Percentiles rank a stretch among this genome's conserved stretches.
These are phyloP conservation scores for Upupa epops DNA, from an alignment of 2,113 vertebrate genomes.

Conservation along the genomic window DNA sequence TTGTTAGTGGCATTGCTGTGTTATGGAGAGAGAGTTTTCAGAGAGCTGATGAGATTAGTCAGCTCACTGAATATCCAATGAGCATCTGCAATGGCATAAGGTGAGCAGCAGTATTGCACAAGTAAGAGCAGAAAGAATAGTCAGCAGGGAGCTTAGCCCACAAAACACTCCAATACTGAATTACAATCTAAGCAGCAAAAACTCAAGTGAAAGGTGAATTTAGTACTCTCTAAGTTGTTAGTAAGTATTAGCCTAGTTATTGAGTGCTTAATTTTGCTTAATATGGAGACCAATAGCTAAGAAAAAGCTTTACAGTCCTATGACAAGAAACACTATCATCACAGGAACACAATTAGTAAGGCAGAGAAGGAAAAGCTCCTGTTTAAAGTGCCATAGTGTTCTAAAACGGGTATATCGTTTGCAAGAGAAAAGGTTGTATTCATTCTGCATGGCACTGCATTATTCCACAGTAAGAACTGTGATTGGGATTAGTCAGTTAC, in stretches of 20 bases:
- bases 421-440: not conserved
- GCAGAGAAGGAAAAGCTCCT: not conserved
- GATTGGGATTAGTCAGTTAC: not conserved
- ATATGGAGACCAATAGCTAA: not conserved
- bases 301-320: conserved; percentile 3
- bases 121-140: not conserved
- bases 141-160: not conserved
- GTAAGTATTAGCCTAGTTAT: conserved; percentile 19
- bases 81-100: not conserved
- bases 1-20: not conserved
- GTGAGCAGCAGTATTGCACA: not conserved
- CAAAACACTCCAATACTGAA: not conserved
- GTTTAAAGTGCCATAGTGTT: not conserved
- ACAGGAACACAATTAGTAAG: conserved; percentile 11
- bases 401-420: not conserved
- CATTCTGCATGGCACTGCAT: not conserved
- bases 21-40: not conserved
- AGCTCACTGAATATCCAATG: not conserved
- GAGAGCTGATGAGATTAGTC: not conserved
- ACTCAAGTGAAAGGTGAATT: not conserved
- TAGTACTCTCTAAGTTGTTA: not conserved
- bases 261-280: conserved; percentile 8
- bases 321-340: conserved; percentile 13
- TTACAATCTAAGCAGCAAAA: not conserved
- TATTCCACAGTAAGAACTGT: not conserved